These are phyloP conservation scores for Cantharis lateralis DNA, from an alignment of 2,888 invertebrate genomes.

Conservation along the genomic window DNA sequence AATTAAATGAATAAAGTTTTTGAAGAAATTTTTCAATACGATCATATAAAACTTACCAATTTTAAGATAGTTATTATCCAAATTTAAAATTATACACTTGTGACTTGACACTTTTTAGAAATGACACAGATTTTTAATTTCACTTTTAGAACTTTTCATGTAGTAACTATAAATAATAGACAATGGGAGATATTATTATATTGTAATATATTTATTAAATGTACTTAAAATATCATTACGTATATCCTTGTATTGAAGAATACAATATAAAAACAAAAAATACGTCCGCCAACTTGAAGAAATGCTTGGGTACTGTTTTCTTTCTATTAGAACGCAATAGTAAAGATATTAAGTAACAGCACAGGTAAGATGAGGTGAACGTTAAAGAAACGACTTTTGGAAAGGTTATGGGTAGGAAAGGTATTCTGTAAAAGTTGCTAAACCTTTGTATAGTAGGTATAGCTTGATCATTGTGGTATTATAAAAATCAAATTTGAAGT, in stretches of 20 bases:
- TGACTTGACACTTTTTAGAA: not conserved
- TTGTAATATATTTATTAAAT: constrained; percentile 5
- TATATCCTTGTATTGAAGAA: constrained; percentile 10
- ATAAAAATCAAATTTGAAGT: not conserved
- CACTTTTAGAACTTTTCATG: not conserved
- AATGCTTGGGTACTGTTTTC: not conserved
- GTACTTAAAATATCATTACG: not conserved
- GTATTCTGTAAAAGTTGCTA: not conserved
- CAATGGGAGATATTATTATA: not conserved
- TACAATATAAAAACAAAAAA: not conserved
- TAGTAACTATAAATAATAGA: not conserved
- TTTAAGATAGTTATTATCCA: not conserved
- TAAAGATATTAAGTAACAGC: constrained; percentile 9
- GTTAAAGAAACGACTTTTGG: constrained; percentile 3
- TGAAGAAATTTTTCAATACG: not conserved
- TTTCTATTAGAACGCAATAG: constrained; percentile 1
- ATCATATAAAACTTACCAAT: not conserved
- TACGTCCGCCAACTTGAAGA: constrained; percentile 1
- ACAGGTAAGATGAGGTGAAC: constrained; percentile 19
- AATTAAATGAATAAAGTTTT: not conserved
- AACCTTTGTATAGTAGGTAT: not conserved
- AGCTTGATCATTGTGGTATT: not conserved
- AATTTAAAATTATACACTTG: not conserved
- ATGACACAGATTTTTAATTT: not conserved
- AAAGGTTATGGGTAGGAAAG: constrained; percentile 7